These are phyloP conservation scores for Muntiacus reevesi DNA, from an alignment of 2,113 vertebrate genomes.

Conservation along the genomic window DNA sequence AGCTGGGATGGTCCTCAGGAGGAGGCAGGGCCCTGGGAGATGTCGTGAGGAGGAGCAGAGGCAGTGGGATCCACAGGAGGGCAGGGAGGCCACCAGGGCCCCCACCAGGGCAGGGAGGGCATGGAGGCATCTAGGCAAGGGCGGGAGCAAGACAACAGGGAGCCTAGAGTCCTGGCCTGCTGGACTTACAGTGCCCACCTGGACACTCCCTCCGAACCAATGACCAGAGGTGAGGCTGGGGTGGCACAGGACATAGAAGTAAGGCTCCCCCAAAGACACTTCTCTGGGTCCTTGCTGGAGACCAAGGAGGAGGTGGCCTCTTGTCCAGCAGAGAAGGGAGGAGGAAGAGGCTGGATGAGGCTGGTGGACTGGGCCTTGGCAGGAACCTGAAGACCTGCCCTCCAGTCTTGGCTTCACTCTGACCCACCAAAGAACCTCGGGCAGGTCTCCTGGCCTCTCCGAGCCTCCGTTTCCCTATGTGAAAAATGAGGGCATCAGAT, in stretches of 20 bases:
- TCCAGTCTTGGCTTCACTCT: too few relatives aligned
- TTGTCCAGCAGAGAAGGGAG: neutral
- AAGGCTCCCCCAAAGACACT: neutral
- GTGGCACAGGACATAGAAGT: accelerated
- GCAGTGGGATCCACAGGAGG: accelerated
- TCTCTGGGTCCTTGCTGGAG: neutral
- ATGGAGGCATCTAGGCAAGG: neutral
- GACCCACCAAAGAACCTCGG: neutral
- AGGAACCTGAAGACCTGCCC: neutral
- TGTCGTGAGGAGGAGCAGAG: neutral
- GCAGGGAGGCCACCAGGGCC: neutral
- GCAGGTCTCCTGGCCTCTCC: neutral
- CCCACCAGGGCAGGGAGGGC: too few relatives aligned
- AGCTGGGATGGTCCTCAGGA: neutral
- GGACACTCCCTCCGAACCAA: neutral
- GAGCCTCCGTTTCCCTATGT: neutral
- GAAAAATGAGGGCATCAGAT: neutral
- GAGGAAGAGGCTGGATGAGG: neutral
- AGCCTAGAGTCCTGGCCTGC: neutral
- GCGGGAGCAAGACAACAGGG: neutral
- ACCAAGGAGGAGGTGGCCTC: neutral
- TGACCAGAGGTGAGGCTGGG: accelerated
- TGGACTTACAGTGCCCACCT: neutral
- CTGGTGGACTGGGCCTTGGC: neutral
- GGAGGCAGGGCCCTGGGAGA: neutral